Base-by-base conservation (phyloP, 1,140 invertebrate genomes). In the Panulirus ornatus region DNA sequence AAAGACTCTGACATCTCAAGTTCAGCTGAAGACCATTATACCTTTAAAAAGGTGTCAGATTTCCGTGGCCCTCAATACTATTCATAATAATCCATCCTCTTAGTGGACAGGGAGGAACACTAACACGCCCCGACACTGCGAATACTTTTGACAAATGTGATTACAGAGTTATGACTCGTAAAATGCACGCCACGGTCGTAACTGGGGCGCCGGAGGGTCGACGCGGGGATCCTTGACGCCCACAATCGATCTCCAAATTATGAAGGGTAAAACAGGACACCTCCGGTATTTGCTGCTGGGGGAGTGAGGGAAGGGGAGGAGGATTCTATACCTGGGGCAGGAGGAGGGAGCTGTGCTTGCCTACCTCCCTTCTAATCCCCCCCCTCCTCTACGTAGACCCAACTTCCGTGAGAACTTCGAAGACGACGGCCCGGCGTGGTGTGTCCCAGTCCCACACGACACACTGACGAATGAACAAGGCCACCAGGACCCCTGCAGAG, bases 61-160 rank as follows among this genome's bases (percentile, higher is more conserved):
- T n/a, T n/a, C n/a, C n/a, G n/a, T n/a, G n/a, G n/a, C n/a, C n/a
- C n/a, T n/a, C n/a, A n/a, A n/a, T n/a, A n/a, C n/a, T n/a, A n/a
- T n/a, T n/a, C n/a, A n/a, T n/a, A n/a, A n/a, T n/a, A n/a, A n/a
- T n/a, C n/a, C n/a, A n/a, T n/a, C n/a, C n/a, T n/a, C n/a, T n/a
- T n/a, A n/a, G n/a, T n/a, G n/a, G n/a, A 1, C 44, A 11, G 8
- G 1, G 0, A 47, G 44, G 8, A 58, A 63, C 22, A 5, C 78
- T 81, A 81, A 81, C 54, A 36, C 47, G 47, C 34, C 2, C 78
- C 78, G 78, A 81, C 78, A 42, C 34, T 2, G 27, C 47, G 30
- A 81, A 81, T 81, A 81, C 78, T 47, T 58, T 51, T 81, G 54
- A 58, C 78, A 81, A 81, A 81, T 81, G 78, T 81, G 78, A 81